Conservation (phyloP, 2,113 vertebrate species). For the Mystacornis crossleyi region DNA sequence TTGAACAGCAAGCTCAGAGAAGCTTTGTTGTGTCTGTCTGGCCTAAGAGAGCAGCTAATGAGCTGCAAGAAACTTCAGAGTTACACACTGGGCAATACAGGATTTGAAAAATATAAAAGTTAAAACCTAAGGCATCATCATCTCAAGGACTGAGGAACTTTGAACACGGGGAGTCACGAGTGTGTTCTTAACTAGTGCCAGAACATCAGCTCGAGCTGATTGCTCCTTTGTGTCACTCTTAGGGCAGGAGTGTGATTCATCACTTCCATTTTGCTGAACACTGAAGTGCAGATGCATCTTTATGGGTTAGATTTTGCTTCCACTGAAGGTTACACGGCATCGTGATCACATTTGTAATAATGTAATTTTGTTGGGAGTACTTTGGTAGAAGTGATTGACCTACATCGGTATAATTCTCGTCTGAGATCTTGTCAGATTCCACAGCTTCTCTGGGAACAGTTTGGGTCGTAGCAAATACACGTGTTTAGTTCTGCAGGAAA, state of each 20-base stretch:
- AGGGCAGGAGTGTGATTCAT: slow-evolving; percentile 44
- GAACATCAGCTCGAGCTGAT: slow-evolving; percentile 28
- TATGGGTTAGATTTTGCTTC: neutral
- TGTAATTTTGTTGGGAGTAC: neutral
- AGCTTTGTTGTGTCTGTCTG: too few relatives aligned
- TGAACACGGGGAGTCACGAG: neutral
- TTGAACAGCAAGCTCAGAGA: too few relatives aligned
- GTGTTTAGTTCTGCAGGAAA: neutral
- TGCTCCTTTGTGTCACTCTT: slow-evolving; percentile 35
- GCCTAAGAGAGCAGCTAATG: too few relatives aligned
- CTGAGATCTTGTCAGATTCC: neutral
- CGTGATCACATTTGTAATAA: neutral
- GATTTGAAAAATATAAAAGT: too few relatives aligned
- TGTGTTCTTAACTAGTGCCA: neutral
- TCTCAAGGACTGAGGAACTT: neutral
- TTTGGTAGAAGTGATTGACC: neutral
- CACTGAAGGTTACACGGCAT: neutral
- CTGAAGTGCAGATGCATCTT: neutral
- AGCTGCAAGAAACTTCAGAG: too few relatives aligned
- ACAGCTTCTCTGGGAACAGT: neutral
- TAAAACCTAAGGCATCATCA: too few relatives aligned
- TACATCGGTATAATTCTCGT: neutral
- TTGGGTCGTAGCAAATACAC: neutral
- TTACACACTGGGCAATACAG: too few relatives aligned
- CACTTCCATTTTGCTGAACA: neutral